phyloP scores from a whole-genome alignment of 2,797 vertebrate species.

The Anguilla anguilla region DNA sequence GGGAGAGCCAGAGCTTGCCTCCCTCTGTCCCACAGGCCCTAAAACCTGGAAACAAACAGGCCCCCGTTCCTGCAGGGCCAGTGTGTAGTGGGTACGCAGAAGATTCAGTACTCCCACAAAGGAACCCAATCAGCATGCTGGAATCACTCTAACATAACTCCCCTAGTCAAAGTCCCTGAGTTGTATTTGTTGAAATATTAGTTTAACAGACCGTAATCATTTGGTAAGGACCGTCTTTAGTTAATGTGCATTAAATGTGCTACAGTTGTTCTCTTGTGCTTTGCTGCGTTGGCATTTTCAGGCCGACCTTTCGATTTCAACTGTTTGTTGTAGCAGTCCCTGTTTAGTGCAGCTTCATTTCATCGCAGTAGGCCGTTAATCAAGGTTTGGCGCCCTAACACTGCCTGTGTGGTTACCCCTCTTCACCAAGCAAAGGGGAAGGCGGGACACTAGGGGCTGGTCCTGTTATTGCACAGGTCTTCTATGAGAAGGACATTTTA shows the following conservation, averaged over 20 bases:
- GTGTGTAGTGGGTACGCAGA: not conserved
- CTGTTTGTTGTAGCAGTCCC: not conserved
- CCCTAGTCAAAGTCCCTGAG: not conserved
- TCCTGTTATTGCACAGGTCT: not conserved
- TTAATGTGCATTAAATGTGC: not conserved
- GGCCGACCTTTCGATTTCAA: not conserved
- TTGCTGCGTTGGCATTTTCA: not conserved
- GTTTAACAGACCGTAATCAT: not conserved
- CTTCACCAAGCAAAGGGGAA: not conserved
- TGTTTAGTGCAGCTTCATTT: not conserved
- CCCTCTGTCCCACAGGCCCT: not conserved
- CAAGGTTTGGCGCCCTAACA: not conserved
- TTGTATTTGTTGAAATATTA: not conserved
- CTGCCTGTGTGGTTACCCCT: not conserved
- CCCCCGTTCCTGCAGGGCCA: not conserved
- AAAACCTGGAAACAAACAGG: not conserved
- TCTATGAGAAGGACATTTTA: not conserved
- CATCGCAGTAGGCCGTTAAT: not conserved
- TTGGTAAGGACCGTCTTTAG: not conserved
- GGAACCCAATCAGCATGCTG: not conserved
- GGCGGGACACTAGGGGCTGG: not conserved
- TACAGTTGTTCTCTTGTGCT: not conserved
- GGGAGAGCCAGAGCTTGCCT: not conserved
- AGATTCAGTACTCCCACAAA: not conserved
- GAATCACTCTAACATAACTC: not conserved